Base-by-base conservation (phyloP, 2,797 vertebrate species). In the Tadarida brasiliensis region DNA sequence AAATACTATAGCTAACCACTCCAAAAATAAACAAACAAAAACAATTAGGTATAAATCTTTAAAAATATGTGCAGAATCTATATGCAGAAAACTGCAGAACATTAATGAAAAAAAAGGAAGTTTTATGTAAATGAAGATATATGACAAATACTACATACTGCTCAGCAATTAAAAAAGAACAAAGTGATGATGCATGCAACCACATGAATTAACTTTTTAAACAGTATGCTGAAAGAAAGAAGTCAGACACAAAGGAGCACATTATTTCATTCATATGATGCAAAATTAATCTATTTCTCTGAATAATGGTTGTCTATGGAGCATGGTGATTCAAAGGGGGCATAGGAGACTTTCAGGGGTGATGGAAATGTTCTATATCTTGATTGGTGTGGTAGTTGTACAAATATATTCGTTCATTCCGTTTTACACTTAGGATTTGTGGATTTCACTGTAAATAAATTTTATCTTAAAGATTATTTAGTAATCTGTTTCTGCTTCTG, bases 391-490 rank as follows among this genome's bases (percentile, higher is more conserved):
- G 33, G 35, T 70, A 92, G 35, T 84, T 78, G 87, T n/a, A 65
- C n/a, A 84, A 71, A 78, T 78, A 24, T 47, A 84, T 71, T 78
- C 33, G 65, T 28, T 78, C 33, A 85, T 57, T 78, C 35, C 57
- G 19, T 85, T 85, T 95, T 59, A 87, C 2, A 16, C 57, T 30
- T 68, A 71, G 30, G 11, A 87, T 67, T 56, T 39, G 5, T 82
- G 51, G n/a, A 82, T 82, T 91, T 82, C n/a, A 39, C 59, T 59
- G 19, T 51, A 82, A 78, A 71, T n/a, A 84, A 85, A 82, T 57
- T 81, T 80, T 80, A 49, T 67, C 47, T 65, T 80, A 85, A 85
- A 80, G 26, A 80, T 95, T 39, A 85, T 63, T 89, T 84, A 89
- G 49, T n/a, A 47, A 57, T 65, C 30, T 56, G 20, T 57, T 85